Base-by-base conservation (phyloP, 2,888 invertebrate genomes). In the Ennomos erosarius region DNA sequence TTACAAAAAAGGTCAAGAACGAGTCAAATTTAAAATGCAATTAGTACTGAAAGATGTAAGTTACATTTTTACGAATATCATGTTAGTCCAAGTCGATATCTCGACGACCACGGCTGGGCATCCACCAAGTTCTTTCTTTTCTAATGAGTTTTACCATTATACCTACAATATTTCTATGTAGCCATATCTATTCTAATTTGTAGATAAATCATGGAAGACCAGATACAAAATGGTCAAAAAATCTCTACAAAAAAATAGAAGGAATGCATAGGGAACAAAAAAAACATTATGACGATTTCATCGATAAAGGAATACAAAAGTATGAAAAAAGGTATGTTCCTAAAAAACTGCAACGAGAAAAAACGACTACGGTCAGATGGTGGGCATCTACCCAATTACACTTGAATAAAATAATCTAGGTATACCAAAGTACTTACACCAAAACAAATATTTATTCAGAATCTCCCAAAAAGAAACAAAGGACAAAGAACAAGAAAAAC, bases 211-310 rank as follows among this genome's bases (percentile, higher is more conserved):
- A 68, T 62, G 70, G 73, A 9, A 74, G 61, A 37, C 62, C 67
- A 34, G 55, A 76, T 35, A 62, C 64, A 8, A 59, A 59, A 10
- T 54, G 56, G 51, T 65, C 65, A 33, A 70, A 68, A 47, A 65
- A 64, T 43, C 55, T 71, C 42, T 81, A 71, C 59, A 68, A 81
- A 62, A 55, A 67, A 8, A 55, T 83, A 10, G 73, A 78, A 59
- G 62, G 71, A 43, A 51, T 70, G 13, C 70, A 81, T 51, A 63
- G 73, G 9, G 64, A 76, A 37, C 67, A 80, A 63, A 68, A 69
- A 8, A 73, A 68, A 57, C 62, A 62, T 38, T 81, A 78, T 46
- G 71, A 83, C 1, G 72, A 74, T 10, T 83, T 85, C 53, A 45
- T 85, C 12, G 70, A 78, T 12, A 78, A 73, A 59, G 79, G 76